phyloP scores from a whole-genome alignment of 2,797 vertebrate species.

The Gymnopithys bicolor region DNA sequence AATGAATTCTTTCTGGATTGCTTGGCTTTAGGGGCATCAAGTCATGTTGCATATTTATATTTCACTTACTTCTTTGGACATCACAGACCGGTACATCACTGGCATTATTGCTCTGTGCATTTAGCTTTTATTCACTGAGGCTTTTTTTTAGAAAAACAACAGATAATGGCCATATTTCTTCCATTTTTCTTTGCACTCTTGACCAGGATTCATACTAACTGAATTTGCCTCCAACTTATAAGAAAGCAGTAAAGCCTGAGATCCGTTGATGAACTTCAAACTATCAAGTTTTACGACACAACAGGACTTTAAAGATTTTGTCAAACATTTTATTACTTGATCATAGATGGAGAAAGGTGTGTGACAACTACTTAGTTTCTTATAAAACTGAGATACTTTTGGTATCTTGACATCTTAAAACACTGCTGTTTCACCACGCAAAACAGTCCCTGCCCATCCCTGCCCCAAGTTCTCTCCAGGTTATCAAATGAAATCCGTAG shows the following conservation, averaged over 20 bases:
- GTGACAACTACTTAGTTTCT: neutral
- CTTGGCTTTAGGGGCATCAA: neutral
- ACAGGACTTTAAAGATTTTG: conserved; percentile 23
- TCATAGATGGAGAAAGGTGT: neutral
- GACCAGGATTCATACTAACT: neutral
- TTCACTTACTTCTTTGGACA: neutral
- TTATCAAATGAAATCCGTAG: conserved; percentile 34
- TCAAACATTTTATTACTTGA: conserved; percentile 40
- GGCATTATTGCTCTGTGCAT: neutral
- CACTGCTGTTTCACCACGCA: neutral
- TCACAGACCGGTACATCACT: neutral
- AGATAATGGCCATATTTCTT: neutral
- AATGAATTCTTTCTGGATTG: neutral
- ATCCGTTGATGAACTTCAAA: conserved; percentile 24
- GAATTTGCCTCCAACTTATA: conserved; percentile 29
- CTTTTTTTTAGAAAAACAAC: neutral
- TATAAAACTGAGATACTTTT: neutral
- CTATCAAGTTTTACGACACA: conserved; percentile 1
- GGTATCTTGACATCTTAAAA: neutral
- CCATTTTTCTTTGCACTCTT: neutral
- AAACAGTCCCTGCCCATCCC: neutral
- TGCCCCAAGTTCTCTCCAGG: neutral
- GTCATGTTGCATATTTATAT: neutral
- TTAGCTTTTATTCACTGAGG: neutral
- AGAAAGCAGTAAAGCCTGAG: conserved; percentile 6